Conservation (phyloP, 2,888 invertebrate genomes). For the Galerucella nymphaeae region DNA sequence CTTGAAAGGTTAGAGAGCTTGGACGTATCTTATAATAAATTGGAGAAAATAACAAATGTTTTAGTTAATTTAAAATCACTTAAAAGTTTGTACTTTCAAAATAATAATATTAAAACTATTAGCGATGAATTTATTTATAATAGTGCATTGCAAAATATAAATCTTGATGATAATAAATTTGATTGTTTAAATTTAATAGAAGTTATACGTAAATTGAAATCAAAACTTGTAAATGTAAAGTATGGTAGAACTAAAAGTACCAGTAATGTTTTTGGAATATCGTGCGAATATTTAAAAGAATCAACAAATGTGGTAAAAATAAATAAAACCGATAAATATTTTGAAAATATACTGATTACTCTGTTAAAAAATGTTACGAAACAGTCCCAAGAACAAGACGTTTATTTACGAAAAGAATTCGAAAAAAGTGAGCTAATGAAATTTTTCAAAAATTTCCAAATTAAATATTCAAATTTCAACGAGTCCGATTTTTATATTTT, state of each 20-base stretch:
- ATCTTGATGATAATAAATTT: constrained; percentile 15
- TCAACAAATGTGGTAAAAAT: background rate
- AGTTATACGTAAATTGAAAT: background rate
- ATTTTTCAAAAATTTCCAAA: background rate
- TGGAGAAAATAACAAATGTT: constrained; percentile 19
- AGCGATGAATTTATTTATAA: background rate
- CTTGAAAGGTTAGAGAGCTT: constrained; percentile 21
- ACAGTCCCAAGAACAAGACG: background rate
- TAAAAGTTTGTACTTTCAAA: constrained; percentile 21
- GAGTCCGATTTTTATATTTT: background rate
- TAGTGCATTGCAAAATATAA: background rate
- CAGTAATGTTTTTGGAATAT: constrained; percentile 14
- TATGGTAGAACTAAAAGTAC: constrained; percentile 4
- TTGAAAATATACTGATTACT: background rate
- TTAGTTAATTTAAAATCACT: constrained; percentile 19
- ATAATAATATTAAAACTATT: constrained; percentile 25
- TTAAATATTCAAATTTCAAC: background rate
- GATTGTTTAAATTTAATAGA: constrained; percentile 10
- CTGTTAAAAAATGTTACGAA: background rate
- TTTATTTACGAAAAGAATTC: background rate
- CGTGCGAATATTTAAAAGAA: background rate
- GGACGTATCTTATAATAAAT: constrained; percentile 32
- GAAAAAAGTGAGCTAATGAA: background rate
- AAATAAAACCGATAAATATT: background rate
- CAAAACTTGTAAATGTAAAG: background rate